phyloP scores from a whole-genome alignment of 2,113 vertebrate genomes.

The Steatornis caripensis region DNA sequence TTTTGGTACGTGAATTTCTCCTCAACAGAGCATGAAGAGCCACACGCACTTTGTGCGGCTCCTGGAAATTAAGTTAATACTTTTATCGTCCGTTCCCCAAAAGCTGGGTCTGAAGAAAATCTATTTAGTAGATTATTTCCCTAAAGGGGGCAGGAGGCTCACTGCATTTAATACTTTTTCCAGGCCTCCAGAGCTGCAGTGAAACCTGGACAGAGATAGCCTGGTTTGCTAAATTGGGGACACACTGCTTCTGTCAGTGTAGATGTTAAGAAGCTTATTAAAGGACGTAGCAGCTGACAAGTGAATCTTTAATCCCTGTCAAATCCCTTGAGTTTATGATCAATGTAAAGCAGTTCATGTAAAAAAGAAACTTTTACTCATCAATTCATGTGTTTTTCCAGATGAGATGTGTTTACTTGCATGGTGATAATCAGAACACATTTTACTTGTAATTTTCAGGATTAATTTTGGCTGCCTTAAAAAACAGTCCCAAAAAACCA shows the following conservation, averaged over 20 bases:
- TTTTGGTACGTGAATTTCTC: background rate
- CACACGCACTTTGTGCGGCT: background rate
- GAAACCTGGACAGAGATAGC: background rate
- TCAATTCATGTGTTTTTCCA: background rate
- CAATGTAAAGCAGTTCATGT: background rate
- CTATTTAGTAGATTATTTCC: background rate
- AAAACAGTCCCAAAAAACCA: background rate
- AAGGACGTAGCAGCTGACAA: slow-evolving; percentile 28
- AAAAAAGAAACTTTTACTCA: background rate
- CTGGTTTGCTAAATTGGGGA: background rate
- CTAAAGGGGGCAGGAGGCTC: background rate
- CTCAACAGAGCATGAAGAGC: background rate
- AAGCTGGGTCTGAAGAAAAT: background rate
- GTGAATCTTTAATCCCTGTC: slow-evolving; percentile 18
- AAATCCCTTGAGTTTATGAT: background rate
- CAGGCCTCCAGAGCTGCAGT: background rate
- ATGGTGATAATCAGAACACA: background rate
- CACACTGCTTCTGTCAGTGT: background rate
- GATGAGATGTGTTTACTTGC: background rate
- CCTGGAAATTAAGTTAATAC: background rate
- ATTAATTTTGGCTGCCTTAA: background rate
- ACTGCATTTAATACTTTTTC: background rate
- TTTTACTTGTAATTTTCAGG: background rate
- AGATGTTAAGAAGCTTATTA: slow-evolving; percentile 39
- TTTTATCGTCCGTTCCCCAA: background rate